A percentile compares a stretch with the other conserved stretches of the same genome.
These are phyloP conservation scores for Microctonus brassicae DNA, from an alignment of 2,888 invertebrate genomes.

Conservation along the genomic window DNA sequence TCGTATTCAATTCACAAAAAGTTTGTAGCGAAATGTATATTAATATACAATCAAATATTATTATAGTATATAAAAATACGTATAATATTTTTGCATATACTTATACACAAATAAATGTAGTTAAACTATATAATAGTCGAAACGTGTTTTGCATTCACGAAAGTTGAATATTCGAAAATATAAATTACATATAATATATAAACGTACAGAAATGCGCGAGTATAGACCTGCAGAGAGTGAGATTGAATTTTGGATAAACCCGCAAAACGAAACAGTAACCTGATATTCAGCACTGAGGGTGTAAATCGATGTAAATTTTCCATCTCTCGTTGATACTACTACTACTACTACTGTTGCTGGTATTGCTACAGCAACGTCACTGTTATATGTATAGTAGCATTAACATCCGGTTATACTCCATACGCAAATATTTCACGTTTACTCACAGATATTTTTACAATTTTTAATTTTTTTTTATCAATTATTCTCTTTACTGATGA, in stretches of 20 bases:
- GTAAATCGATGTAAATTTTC: conserved; percentile 37
- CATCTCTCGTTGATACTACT: conserved; percentile 19
- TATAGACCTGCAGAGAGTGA: conserved; percentile 12
- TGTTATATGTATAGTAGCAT: not conserved
- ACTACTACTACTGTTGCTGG: not conserved
- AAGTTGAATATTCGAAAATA: conserved; percentile 40
- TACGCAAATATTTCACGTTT: not conserved
- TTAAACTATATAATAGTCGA: too few species aligned
- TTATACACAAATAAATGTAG: not conserved
- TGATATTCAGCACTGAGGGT: conserved; percentile 31
- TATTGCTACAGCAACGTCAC: not conserved
- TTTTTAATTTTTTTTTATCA: conserved; percentile 1
- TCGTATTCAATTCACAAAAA: not conserved
- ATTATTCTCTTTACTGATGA: conserved; percentile 12
- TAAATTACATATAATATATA: conserved; percentile 30
- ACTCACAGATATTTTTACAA: not conserved
- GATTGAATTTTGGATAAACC: conserved; percentile 36
- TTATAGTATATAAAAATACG: too few species aligned
- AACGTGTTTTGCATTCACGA: conserved; percentile 38
- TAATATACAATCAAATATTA: not conserved
- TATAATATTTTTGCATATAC: not conserved
- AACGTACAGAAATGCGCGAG: too few species aligned
- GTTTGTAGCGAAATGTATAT: not conserved
- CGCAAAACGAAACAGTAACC: conserved; percentile 22
- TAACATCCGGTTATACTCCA: conserved; percentile 10